Evolutionary conservation across 1,140 invertebrate genomes (phyloP).

Genomic region (Diabrotica undecimpunctata): DNA sequence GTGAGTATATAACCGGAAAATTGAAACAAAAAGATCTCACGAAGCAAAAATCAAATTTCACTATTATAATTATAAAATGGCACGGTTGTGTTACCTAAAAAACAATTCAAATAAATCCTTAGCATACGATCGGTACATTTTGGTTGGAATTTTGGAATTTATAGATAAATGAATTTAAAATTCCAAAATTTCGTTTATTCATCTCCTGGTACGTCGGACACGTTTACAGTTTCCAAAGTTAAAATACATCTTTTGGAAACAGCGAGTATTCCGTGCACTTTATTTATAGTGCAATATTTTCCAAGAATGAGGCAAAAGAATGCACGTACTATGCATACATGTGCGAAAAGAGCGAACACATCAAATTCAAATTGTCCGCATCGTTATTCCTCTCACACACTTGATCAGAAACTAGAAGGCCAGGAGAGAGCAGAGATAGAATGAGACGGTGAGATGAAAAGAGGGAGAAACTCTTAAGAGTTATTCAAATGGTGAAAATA

Average conservation of each 20-base stretch:
- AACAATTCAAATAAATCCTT: too few species aligned
- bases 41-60: too few species aligned
- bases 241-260: constrained; percentile 1
- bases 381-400: not conserved
- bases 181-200: too few species aligned
- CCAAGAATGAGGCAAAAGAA: not conserved
- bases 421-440: constrained; percentile 2
- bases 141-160: too few species aligned
- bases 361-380: constrained; percentile 1
- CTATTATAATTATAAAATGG: too few species aligned
- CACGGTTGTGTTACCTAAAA: too few species aligned
- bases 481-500: constrained; percentile 22
- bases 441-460: not conserved
- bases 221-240: not conserved
- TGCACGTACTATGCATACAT: constrained; percentile 2
- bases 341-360: not conserved
- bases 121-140: too few species aligned
- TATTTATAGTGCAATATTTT: not conserved
- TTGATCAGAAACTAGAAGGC: constrained; percentile 1
- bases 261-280: not conserved
- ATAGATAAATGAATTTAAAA: too few species aligned
- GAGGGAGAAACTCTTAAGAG: constrained; percentile 15
- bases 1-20: too few species aligned
- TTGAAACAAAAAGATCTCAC: too few species aligned
- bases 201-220: not conserved